Evolutionary conservation across 2,113 vertebrate genomes (phyloP).

Genomic region (Poicephalus gulielmi): DNA sequence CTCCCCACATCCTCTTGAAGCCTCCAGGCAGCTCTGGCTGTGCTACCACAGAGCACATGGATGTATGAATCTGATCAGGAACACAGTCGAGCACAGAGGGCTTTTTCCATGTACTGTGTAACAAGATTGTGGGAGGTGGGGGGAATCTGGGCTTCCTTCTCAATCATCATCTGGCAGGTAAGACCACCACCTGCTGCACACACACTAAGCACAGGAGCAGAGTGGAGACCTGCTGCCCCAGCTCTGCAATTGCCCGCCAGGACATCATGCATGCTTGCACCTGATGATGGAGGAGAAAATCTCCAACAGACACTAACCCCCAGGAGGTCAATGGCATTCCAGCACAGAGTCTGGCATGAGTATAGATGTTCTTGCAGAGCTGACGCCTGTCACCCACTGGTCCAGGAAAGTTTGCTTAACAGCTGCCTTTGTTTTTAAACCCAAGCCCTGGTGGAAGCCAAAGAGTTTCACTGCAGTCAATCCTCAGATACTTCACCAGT

Average conservation of each 20-base stretch:
- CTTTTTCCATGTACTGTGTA: background rate
- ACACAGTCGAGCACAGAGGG: fast-evolving
- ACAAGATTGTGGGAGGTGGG: fast-evolving
- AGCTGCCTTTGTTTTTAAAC: background rate
- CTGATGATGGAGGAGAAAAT: background rate
- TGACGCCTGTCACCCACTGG: background rate
- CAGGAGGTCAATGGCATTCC: fast-evolving
- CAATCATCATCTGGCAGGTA: background rate
- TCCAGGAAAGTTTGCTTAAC: background rate
- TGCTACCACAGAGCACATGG: background rate
- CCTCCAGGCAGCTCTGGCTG: background rate
- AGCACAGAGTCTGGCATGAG: fast-evolving
- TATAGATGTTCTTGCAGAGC: background rate
- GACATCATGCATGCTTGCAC: fast-evolving
- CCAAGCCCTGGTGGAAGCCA: background rate
- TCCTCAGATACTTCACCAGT: background rate
- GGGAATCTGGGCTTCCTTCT: background rate
- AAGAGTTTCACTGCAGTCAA: background rate
- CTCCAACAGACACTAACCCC: background rate
- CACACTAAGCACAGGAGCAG: background rate
- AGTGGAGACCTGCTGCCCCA: background rate
- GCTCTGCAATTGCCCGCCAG: background rate
- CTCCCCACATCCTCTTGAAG: background rate
- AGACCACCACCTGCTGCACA: fast-evolving
- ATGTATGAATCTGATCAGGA: background rate